Conservation (phyloP, 1,140 invertebrate species). For the Drosophila sucinea region DNA sequence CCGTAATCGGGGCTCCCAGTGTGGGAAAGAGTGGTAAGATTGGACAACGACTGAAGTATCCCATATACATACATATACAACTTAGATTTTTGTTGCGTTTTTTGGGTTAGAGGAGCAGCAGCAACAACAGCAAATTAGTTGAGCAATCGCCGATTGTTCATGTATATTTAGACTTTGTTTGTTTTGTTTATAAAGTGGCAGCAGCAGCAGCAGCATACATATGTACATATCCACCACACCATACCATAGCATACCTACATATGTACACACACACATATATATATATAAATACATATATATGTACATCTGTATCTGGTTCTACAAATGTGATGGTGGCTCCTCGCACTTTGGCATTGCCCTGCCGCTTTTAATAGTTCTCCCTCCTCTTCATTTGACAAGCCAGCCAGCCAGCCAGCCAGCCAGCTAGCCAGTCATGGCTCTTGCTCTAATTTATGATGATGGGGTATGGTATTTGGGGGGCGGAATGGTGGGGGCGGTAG, state of each 20-base stretch:
- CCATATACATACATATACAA: constrained; percentile 32
- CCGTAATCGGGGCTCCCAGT: constrained; percentile 92
- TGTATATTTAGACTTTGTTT: constrained; percentile 80
- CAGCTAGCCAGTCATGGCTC: constrained; percentile 28
- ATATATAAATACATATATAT: neutral
- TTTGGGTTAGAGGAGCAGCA: constrained; percentile 20
- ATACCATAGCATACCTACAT: constrained; percentile 39
- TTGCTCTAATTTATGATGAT: constrained; percentile 64
- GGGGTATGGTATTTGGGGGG: neutral
- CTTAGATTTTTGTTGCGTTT: constrained; percentile 22
- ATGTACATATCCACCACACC: constrained; percentile 2
- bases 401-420: constrained; percentile 42
- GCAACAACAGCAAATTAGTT: constrained; percentile 80
- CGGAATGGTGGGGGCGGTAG: too few species aligned
- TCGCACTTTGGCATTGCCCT: constrained; percentile 63
- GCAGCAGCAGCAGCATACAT: constrained; percentile 35
- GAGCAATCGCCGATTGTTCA: constrained; percentile 71
- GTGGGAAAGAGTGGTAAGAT: constrained; percentile 93
- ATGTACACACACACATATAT: constrained; percentile 28
- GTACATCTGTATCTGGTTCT: constrained; percentile 29
- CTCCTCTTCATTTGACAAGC: constrained; percentile 74
- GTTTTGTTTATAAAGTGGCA: constrained; percentile 80
- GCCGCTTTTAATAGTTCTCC: constrained; percentile 60
- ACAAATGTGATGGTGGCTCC: constrained; percentile 30
- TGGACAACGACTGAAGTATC: constrained; percentile 24